Conservation (phyloP, 2,113 vertebrate species). For the Amphilophus citrinellus region DNA sequence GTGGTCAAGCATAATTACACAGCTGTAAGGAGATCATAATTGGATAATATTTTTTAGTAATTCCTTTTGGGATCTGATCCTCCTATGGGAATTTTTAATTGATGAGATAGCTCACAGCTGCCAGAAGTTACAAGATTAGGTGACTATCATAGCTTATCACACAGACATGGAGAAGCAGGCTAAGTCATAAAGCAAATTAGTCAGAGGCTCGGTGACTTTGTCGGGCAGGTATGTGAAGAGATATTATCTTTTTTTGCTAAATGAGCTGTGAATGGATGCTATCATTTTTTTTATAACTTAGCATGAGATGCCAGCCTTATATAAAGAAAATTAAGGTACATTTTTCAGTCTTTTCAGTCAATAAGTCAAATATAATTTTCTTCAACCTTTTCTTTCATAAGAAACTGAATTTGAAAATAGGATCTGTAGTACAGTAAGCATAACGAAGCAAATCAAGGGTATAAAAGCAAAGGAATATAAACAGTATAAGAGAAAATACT, state of each 20-base stretch:
- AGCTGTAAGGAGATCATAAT: constrained; percentile 73
- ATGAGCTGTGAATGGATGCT: constrained; percentile 62
- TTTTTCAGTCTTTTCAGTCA: constrained; percentile 15
- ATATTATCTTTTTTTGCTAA: constrained; percentile 70
- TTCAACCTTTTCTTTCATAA: background rate
- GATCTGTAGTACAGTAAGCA: background rate
- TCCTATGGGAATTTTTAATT: constrained; percentile 72
- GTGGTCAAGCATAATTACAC: constrained; percentile 76
- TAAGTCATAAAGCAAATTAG: constrained; percentile 70
- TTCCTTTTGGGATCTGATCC: constrained; percentile 66
- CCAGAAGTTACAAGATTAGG: constrained; percentile 70
- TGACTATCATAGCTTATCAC: constrained; percentile 66
- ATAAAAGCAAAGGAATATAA: background rate
- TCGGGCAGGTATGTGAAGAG: constrained; percentile 55
- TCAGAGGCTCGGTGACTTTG: constrained; percentile 64
- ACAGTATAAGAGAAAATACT: background rate
- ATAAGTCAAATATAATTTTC: background rate
- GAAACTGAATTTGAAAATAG: background rate
- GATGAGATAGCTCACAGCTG: constrained; percentile 69
- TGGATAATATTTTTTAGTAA: constrained; percentile 71
- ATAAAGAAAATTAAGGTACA: constrained; percentile 15
- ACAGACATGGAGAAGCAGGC: constrained; percentile 35
- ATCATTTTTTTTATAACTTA: constrained; percentile 43
- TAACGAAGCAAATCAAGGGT: background rate
- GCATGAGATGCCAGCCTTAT: constrained; percentile 20